Evolutionary conservation across 1,140 invertebrate genomes (phyloP), one percentile per base, ranked within the genome.

Genomic region (Mycetomoellerius zeteki): DNA sequence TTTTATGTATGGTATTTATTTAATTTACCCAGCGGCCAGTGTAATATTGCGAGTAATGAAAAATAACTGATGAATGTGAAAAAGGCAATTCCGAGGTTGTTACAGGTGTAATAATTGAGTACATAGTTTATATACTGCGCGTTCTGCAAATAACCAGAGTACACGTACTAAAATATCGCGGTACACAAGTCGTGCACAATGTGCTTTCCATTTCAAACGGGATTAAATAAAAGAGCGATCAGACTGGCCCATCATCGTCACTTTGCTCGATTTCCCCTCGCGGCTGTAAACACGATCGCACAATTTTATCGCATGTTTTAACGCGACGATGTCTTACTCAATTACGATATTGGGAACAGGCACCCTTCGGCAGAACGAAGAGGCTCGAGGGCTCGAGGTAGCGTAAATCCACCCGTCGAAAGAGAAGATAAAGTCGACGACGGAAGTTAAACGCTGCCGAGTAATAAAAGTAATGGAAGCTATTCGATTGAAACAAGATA

Each of bases 381-480:
- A 60, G 30, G 50, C 50, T 30, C 62, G 33, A 43, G 21, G 75
- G 10, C 37, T 19, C 67, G 65, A 47, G 21, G 3, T 50, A 33
- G 24, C 24, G 69, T 84, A 84, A 84, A 84, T 82, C 24, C 19
- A 47, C 19, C 33, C 67, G 54, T 82, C 24, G 52, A 19, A 64
- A 47, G 30, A 2, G 3, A 64, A 69, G 76, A 86, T 81, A 81
- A 86, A 86, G 7, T 21, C 50, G 33, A 8, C 54, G 16, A 77
- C 84, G 75, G 76, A 76, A 78, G 73, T 86, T 67, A 67, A 78
- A 78, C 21, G 27, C 47, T 37, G 43, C 30, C 62, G 60, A 50
- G 76, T 78, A 78, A 86, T 86, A 78, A 80, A 80, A 86, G 64
- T 86, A 86, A 86, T 77, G 50, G 19, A 30, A 58, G 33, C 50